Conservation (phyloP, 1,140 invertebrate species). For the Psix sp. region DNA sequence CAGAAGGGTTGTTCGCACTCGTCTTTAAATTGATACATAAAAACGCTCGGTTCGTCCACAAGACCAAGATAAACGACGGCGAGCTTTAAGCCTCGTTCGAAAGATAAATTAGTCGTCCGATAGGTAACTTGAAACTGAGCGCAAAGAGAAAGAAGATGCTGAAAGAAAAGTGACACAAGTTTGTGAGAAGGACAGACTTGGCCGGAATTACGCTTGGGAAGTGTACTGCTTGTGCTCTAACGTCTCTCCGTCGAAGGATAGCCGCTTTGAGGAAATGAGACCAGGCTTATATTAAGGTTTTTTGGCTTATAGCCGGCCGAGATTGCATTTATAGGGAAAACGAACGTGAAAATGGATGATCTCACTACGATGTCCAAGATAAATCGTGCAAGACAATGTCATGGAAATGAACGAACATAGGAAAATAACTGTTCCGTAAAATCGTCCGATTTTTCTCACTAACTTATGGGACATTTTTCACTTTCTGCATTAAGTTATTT, state of each 20-base stretch:
- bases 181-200: conserved; percentile 25
- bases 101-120: conserved; percentile 71
- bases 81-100: conserved; percentile 68
- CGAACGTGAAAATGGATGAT: conserved; percentile 55
- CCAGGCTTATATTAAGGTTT: conserved; percentile 47
- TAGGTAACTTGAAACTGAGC: conserved; percentile 60
- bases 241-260: conserved; percentile 26
- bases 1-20: conserved; percentile 16
- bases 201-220: conserved; percentile 43
- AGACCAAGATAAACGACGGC: conserved; percentile 71
- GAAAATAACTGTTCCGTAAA: neutral
- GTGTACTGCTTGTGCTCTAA: conserved; percentile 20
- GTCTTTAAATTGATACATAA: conserved; percentile 53
- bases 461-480: no score
- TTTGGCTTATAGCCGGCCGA: conserved; percentile 53
- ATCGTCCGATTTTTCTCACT: neutral
- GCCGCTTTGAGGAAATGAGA: conserved; percentile 42
- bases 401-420: conserved; percentile 28
- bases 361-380: conserved; percentile 38
- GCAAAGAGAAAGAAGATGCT: conserved; percentile 26
- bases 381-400: conserved; percentile 41
- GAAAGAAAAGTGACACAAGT: conserved; percentile 3
- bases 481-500: neutral
- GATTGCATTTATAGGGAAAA: conserved; percentile 57
- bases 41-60: conserved; percentile 62